Conservation (phyloP, 2,797 vertebrate genomes). For the Poecilia wingei region DNA sequence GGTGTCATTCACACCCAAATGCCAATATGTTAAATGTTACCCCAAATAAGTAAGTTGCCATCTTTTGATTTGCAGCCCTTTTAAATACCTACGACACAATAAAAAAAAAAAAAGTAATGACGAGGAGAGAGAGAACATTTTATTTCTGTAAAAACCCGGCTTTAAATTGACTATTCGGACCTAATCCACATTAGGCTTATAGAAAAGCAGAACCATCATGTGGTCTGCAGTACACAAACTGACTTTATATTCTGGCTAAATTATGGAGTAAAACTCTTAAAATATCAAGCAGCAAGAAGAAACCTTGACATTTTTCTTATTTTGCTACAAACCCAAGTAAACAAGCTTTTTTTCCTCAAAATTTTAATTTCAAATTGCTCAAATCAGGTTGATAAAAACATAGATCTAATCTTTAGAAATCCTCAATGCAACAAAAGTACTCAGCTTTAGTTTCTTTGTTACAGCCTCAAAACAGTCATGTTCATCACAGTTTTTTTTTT, state of each 20-base stretch:
- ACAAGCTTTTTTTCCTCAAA: slow-evolving; percentile 6
- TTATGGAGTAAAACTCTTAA: slow-evolving; percentile 17
- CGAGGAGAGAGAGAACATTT: slow-evolving; percentile 66
- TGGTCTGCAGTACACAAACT: not conserved
- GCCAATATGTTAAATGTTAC: not conserved
- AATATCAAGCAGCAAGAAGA: slow-evolving; percentile 24
- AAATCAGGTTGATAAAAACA: slow-evolving; percentile 23
- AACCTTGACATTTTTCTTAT: not conserved
- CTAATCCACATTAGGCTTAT: slow-evolving; percentile 35
- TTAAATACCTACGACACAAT: not conserved
- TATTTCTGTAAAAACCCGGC: slow-evolving; percentile 75
- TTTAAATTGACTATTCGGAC: slow-evolving; percentile 62
- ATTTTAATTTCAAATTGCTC: slow-evolving; percentile 25
- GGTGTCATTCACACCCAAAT: not conserved
- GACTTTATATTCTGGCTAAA: slow-evolving; percentile 2
- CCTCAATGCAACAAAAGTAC: slow-evolving; percentile 39
- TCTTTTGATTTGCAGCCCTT: not conserved
- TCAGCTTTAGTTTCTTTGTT: slow-evolving; percentile 11
- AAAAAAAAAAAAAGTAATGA: slow-evolving; percentile 24
- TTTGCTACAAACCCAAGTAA: slow-evolving; percentile 21
- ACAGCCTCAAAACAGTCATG: slow-evolving; percentile 14
- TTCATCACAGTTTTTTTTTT: not conserved
- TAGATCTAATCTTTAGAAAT: slow-evolving; percentile 22
- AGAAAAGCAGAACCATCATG: slow-evolving; percentile 31
- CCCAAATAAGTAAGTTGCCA: not conserved